These are phyloP conservation scores for Sebastes diaconus DNA, from an alignment of 2,797 vertebrate species.

Conservation along the genomic window DNA sequence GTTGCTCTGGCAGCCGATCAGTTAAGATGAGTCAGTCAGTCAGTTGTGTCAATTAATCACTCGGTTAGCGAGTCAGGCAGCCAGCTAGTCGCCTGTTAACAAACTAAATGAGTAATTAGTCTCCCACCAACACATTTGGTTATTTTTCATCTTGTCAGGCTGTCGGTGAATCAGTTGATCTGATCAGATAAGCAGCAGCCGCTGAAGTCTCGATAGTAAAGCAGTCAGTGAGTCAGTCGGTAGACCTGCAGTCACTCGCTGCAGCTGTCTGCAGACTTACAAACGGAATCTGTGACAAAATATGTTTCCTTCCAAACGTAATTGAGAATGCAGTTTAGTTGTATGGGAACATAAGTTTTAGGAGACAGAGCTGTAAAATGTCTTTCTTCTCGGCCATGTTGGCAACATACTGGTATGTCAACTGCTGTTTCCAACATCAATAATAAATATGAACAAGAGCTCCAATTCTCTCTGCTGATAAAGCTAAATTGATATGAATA, in stretches of 20 bases:
- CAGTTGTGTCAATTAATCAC: neutral
- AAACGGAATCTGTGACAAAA: too few relatives aligned
- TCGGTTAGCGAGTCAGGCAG: neutral
- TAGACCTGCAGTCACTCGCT: too few relatives aligned
- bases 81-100: constrained; percentile 12
- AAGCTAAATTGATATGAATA: neutral
- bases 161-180: neutral
- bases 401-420: neutral
- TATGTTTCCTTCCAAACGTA: too few relatives aligned
- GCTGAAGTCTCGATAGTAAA: neutral
- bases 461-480: neutral
- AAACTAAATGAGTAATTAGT: constrained; percentile 20
- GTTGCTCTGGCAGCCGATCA: neutral
- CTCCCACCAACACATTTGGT: neutral
- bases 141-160: neutral
- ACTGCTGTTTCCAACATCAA: neutral
- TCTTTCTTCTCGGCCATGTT: neutral
- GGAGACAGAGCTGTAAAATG: too few relatives aligned
- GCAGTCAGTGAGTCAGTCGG: too few relatives aligned
- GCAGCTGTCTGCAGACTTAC: too few relatives aligned
- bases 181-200: neutral
- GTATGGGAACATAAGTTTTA: too few relatives aligned
- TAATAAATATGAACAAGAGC: neutral
- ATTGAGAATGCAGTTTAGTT: too few relatives aligned
- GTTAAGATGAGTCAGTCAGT: neutral